Evolutionary conservation across 2,113 vertebrate species (phyloP), one percentile per base, ranked within the genome.

Genomic region (Urocynchramus pylzowi): DNA sequence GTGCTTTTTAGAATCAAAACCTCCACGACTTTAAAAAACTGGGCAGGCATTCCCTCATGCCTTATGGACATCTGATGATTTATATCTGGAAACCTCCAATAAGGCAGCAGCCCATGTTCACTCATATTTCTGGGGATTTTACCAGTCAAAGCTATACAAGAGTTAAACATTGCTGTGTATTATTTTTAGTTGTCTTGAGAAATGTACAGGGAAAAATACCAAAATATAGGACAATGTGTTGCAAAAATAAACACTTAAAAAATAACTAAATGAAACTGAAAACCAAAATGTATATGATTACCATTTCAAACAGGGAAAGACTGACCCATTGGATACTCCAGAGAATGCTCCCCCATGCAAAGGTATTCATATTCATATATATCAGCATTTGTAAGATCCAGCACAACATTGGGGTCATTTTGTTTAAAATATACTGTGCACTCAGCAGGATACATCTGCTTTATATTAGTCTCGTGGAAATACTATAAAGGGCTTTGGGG

Each of bases 401-500:
- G 81, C 56, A 90, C 89, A 87, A 50, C 84, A 91, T 9, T 60
- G 75, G 78, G 86, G 70, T 95, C 75, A 91, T 96, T 97, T 96
- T 95, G 76, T 74, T 88, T 93, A 96, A 95, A 96, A 93, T 86
- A 93, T 84, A 90, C 69, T 94, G 76, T 94, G 84, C 95, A 91
- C 93, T 93, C 97, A 97, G 95, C 95, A 93, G 78, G 94, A 94
- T 95, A 77, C 33, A 42, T 86, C 76, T 87, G 76, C 42, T 95
- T 95, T 96, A 89, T 94, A 95, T 80, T 90, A 95, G 81, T 90
- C 82, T 89, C 79, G 60, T 77, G 80, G 86, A 94, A 97, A 92
- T 50, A 88, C 57, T 93, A 67, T 91, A 93, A 87, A 94, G 81
- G 59, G 68, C 90, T 97, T 97, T 61, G 3, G 79, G 59, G 79